Evolutionary conservation across 2,797 vertebrate species (phyloP), one percentile per base, ranked within the genome.

Genomic region (Chromobotia macracanthus): DNA sequence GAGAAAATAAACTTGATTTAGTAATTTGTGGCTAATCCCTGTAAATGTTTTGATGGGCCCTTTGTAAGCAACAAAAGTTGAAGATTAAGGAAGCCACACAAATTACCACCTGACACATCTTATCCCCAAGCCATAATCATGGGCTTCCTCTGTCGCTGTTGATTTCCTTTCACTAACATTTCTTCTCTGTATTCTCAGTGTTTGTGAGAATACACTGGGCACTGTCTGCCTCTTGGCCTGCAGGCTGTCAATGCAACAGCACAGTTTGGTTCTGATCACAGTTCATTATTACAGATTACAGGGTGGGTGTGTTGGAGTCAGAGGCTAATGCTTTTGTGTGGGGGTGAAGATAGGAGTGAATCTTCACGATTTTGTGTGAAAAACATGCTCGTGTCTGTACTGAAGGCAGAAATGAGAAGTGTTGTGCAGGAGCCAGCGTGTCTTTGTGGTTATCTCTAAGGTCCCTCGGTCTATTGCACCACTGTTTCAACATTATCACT

Each of bases 331-430:
- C 41, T 48, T 75, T 60, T 44, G 50, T 67, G 28, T 83, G 67
- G 72, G 78, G n/a, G 78, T 75, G 63, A 51, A 64, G 70, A 80
- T 66, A 31, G 79, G 72, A n/a, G n/a, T n/a, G n/a, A 85, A 81
- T 76, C 72, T 81, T 75, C 76, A 72, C 61, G 41, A 72, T n/a
- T 35, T 25, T 65, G 50, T 67, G 18, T 53, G 50, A 44, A 31
- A 35, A 46, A 51, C 58, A 28, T 64, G 41, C 44, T 18, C 68
- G 44, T 75, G 46, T 71, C 46, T 58, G n/a, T 19, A 55, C 38
- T 80, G 73, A 69, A 21, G 50, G 31, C 21, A 73, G 35, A 46
- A 21, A 61, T 61, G 12, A 76, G 51, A 74, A 1, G 84, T 35
- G 18, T 76, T 66, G 28, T 48, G 18, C 58, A n/a, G n/a, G n/a